Conservation (phyloP, 1,140 invertebrate genomes). For the Macrobrachium nipponense region DNA sequence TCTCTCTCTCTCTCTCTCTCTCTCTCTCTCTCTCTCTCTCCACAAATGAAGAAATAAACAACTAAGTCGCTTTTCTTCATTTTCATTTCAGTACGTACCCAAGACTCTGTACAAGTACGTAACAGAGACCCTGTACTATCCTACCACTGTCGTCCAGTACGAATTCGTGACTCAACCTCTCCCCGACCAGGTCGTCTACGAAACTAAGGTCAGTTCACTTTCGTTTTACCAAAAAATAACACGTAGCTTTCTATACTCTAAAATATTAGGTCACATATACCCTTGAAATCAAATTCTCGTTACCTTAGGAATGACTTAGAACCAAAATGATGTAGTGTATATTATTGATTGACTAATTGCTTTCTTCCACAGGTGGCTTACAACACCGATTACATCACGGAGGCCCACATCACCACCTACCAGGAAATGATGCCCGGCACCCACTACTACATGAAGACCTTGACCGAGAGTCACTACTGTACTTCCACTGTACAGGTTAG, state of each 20-base stretch:
- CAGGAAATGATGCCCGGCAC: slow-evolving; percentile 63
- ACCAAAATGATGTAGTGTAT: background rate
- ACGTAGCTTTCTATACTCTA: too few species aligned
- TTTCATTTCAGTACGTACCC: slow-evolving; percentile 57
- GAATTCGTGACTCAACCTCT: slow-evolving; percentile 64
- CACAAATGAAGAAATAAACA: background rate
- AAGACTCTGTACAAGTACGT: slow-evolving; percentile 64
- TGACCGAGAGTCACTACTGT: slow-evolving; percentile 60
- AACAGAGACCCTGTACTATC: slow-evolving; percentile 64
- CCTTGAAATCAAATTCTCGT: background rate
- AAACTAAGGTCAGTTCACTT: slow-evolving; percentile 56
- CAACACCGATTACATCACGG: slow-evolving; percentile 45
- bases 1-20: slow-evolving; percentile 11
- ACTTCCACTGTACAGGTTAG: slow-evolving; percentile 58
- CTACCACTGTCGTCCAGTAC: slow-evolving; percentile 63
- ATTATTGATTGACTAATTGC: background rate
- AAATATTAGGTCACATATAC: background rate
- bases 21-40: slow-evolving; percentile 8
- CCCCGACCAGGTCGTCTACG: slow-evolving; percentile 63
- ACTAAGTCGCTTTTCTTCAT: slow-evolving; percentile 4
- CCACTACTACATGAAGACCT: slow-evolving; percentile 64
- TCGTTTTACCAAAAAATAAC: background rate
- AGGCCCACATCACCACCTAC: slow-evolving; percentile 51
- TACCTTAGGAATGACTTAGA: background rate
- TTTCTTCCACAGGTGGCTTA: slow-evolving; percentile 56